These are phyloP conservation scores for Ectobius pallidus DNA, from an alignment of 2,888 invertebrate species.

Conservation along the genomic window DNA sequence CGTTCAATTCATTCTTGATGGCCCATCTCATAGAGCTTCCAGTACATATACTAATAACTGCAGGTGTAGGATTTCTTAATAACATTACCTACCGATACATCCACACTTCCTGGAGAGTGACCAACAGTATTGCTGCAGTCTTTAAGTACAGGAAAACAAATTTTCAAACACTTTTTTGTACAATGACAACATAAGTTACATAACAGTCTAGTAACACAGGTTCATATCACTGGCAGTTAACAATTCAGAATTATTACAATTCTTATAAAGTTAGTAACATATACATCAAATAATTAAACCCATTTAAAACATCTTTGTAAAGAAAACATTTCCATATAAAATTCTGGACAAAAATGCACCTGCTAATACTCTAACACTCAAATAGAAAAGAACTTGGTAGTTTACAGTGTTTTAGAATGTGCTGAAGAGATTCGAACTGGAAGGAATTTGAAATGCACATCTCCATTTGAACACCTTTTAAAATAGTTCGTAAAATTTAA, in stretches of 20 bases:
- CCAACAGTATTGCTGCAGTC: conserved; percentile 10
- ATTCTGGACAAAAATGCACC: not conserved
- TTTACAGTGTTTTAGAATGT: too few species aligned
- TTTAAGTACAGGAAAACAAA: conserved; percentile 16
- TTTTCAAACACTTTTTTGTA: conserved; percentile 6
- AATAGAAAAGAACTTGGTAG: not conserved
- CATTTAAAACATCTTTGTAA: not conserved
- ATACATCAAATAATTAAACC: not conserved
- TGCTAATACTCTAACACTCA: not conserved
- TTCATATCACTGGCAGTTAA: conserved; percentile 22
- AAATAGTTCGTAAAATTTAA: too few species aligned
- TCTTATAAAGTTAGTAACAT: conserved; percentile 2
- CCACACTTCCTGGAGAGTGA: not conserved
- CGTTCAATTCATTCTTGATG: too few species aligned
- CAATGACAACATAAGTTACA: conserved; percentile 5
- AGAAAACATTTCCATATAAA: conserved; percentile 9
- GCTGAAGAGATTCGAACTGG: too few species aligned
- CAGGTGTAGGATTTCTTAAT: not conserved
- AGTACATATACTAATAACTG: not conserved
- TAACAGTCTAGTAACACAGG: conserved; percentile 29
- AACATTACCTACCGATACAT: not conserved
- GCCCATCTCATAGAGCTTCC: too few species aligned
- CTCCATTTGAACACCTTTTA: too few species aligned
- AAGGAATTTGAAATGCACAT: too few species aligned
- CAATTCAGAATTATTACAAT: conserved; percentile 13